These are phyloP conservation scores for Dolichotis patagonum DNA, from an alignment of 2,113 vertebrate species.

Conservation along the genomic window DNA sequence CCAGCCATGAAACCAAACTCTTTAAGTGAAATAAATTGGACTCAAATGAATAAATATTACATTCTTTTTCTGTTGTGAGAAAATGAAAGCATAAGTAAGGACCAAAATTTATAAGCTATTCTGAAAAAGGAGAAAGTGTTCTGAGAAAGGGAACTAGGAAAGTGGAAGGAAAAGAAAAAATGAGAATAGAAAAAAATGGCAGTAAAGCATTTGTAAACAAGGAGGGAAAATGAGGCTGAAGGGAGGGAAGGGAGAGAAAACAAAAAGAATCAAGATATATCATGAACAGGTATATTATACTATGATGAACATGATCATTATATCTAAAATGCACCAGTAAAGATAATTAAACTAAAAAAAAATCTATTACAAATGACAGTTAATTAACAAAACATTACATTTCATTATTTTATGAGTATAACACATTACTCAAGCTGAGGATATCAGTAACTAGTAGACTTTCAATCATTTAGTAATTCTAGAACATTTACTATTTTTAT, in stretches of 20 bases:
- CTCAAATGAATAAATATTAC: neutral
- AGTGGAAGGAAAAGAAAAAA: neutral
- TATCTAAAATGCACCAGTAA: neutral
- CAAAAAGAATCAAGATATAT: neutral
- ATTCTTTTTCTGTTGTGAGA: neutral
- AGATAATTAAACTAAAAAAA: neutral
- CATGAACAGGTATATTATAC: neutral
- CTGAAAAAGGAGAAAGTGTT: neutral
- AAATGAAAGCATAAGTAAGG: neutral
- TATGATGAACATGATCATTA: neutral
- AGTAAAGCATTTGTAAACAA: neutral
- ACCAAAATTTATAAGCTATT: neutral
- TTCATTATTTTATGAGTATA: slow-evolving; percentile 32
- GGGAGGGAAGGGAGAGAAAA: neutral
- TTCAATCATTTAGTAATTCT: slow-evolving; percentile 22
- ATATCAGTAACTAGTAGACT: neutral
- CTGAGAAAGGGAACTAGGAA: neutral
- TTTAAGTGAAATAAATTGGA: neutral
- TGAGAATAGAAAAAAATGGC: neutral
- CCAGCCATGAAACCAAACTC: too few species aligned
- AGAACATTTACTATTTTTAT: neutral
- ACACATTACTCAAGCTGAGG: neutral
- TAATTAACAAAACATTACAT: neutral
- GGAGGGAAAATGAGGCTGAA: neutral
- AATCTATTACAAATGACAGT: neutral